Conservation (phyloP, 2,888 invertebrate species). For the Cheilosia impressa region DNA sequence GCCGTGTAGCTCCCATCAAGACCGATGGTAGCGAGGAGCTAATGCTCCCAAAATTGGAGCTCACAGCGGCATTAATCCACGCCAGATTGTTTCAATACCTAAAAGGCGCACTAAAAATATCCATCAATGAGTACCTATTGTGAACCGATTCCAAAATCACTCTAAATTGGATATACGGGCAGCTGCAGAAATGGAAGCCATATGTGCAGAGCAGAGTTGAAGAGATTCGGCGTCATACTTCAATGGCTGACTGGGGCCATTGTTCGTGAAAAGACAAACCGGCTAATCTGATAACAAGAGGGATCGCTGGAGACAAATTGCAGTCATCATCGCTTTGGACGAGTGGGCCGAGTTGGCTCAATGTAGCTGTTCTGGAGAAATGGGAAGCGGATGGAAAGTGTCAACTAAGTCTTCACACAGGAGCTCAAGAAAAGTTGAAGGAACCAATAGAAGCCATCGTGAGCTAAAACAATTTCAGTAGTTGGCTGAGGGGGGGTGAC, state of each 20-base stretch:
- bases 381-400: neutral
- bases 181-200: constrained; percentile 47
- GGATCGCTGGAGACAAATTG: constrained; percentile 40
- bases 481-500: constrained; percentile 28
- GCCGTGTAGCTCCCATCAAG: constrained; percentile 39
- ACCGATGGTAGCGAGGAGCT: constrained; percentile 8
- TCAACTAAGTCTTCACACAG: neutral
- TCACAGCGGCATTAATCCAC: constrained; percentile 30
- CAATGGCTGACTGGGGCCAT: constrained; percentile 27
- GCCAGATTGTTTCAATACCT: constrained; percentile 38
- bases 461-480: constrained; percentile 5
- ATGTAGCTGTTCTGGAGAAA: constrained; percentile 14
- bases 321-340: constrained; percentile 38
- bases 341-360: constrained; percentile 40
- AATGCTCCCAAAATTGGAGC: constrained; percentile 40
- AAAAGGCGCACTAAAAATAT: constrained; percentile 2
- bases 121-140: neutral
- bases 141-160: constrained; percentile 51
- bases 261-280: constrained; percentile 2
- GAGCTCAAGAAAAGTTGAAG: neutral
- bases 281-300: constrained; percentile 12
- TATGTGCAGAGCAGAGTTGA: constrained; percentile 39
- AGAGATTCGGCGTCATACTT: constrained; percentile 42
- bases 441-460: constrained; percentile 8
- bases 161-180: constrained; percentile 38